These are phyloP conservation scores for Acropora tenuis DNA, from an alignment of 64 coral and sea anemone species.

Conservation along the genomic window DNA sequence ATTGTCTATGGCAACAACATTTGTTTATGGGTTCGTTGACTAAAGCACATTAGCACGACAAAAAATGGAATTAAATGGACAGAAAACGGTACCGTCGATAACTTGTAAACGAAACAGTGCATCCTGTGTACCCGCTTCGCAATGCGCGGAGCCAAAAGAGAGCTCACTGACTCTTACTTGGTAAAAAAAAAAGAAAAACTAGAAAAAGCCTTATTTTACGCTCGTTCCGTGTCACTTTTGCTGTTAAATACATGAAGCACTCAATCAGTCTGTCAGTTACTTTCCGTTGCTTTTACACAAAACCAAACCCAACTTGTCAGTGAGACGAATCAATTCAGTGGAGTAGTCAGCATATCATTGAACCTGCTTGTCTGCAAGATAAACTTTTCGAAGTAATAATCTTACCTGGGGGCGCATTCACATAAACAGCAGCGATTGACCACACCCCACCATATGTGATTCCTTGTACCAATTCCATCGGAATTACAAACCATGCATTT, in stretches of 20 bases:
- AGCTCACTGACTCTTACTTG: too few species aligned
- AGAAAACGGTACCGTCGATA: too few species aligned
- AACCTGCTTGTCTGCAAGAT: not conserved
- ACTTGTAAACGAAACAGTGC: too few species aligned
- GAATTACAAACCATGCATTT: conserved; percentile 81
- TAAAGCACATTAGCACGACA: too few species aligned
- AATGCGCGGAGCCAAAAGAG: too few species aligned
- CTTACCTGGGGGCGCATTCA: conserved; percentile 78
- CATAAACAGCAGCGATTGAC: conserved; percentile 83
- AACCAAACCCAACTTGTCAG: not conserved
- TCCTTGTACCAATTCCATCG: conserved; percentile 87
- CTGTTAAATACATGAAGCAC: not conserved
- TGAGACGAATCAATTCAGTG: not conserved
- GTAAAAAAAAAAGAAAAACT: too few species aligned
- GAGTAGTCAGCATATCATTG: not conserved
- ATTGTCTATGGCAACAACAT: too few species aligned
- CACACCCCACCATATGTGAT: conserved; percentile 88
- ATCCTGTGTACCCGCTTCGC: too few species aligned
- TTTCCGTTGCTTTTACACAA: not conserved
- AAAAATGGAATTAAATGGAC: too few species aligned
- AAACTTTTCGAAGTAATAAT: not conserved
- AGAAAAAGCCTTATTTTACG: too few species aligned
- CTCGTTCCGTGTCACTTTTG: too few species aligned
- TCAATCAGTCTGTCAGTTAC: not conserved
- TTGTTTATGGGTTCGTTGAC: too few species aligned